Conservation (phyloP, 1,140 invertebrate genomes). For the Caenorhabditis tropicalis region DNA sequence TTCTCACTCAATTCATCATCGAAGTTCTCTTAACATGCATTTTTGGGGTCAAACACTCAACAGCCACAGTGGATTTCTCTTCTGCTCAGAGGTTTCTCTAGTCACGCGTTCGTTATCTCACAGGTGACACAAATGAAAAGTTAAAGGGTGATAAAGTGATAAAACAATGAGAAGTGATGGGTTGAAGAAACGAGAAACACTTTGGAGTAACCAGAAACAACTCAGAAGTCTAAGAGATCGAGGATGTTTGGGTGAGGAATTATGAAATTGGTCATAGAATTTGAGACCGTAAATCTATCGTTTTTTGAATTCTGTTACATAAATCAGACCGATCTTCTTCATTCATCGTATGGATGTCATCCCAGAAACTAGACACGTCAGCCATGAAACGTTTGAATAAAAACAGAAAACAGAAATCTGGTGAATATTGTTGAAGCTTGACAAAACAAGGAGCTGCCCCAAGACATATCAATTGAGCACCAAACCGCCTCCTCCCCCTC, state of each 20-base stretch:
- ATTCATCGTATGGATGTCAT: too few relatives aligned
- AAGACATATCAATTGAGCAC: constrained; percentile 43
- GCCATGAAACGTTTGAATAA: not conserved
- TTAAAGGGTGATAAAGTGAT: constrained; percentile 32
- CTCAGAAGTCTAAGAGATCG: not conserved
- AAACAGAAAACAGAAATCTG: constrained; percentile 6
- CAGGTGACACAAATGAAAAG: not conserved
- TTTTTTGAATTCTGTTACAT: too few relatives aligned
- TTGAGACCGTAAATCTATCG: too few relatives aligned
- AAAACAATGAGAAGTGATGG: constrained; percentile 10
- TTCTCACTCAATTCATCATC: not conserved
- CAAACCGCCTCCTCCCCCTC: not conserved
- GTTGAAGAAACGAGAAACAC: not conserved
- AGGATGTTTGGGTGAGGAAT: not conserved
- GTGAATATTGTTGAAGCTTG: not conserved
- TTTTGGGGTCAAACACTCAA: not conserved
- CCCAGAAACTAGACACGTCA: too few relatives aligned
- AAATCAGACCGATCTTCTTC: too few relatives aligned
- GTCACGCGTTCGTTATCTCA: constrained; percentile 19
- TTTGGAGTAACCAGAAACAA: not conserved
- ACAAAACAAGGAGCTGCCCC: constrained; percentile 32
- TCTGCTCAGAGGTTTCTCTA: too few relatives aligned
- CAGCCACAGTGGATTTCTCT: not conserved
- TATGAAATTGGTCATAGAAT: too few relatives aligned
- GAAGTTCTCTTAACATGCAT: not conserved